Conservation (phyloP, 2,888 invertebrate species). For the Chaetogeoica ovagalla region DNA sequence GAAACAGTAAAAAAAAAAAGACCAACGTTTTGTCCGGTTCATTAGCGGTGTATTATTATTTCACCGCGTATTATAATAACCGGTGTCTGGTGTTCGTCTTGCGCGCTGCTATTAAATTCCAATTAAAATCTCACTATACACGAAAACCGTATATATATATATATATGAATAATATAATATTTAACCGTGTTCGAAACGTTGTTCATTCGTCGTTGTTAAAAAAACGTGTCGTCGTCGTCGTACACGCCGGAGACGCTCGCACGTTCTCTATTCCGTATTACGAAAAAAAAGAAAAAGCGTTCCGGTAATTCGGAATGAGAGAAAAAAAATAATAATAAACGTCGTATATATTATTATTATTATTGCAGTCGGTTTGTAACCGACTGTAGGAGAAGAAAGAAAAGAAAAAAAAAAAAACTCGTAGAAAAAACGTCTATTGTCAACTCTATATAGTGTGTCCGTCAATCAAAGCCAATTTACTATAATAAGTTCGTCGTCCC, state of each 20-base stretch:
- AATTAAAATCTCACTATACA: too few species aligned
- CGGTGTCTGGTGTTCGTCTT: too few species aligned
- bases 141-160: too few species aligned
- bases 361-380: background rate
- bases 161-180: too few species aligned
- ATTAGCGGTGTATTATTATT: too few species aligned
- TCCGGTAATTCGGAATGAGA: background rate
- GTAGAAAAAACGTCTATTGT: constrained; percentile 23
- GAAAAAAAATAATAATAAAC: constrained; percentile 1
- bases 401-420: background rate
- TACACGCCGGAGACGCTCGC: background rate
- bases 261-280: background rate
- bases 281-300: background rate
- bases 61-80: too few species aligned
- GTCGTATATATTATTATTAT: background rate
- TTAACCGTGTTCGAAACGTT: too few species aligned
- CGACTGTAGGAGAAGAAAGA: background rate
- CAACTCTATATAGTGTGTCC: constrained; percentile 24
- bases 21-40: too few species aligned
- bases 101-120: too few species aligned
- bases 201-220: background rate
- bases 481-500: constrained; percentile 8
- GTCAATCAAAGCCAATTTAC: constrained; percentile 51
- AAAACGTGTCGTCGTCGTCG: too few species aligned
- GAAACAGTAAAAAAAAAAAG: too few species aligned